Base-by-base conservation (phyloP, 1,140 invertebrate species). In the Cydia amplana region DNA sequence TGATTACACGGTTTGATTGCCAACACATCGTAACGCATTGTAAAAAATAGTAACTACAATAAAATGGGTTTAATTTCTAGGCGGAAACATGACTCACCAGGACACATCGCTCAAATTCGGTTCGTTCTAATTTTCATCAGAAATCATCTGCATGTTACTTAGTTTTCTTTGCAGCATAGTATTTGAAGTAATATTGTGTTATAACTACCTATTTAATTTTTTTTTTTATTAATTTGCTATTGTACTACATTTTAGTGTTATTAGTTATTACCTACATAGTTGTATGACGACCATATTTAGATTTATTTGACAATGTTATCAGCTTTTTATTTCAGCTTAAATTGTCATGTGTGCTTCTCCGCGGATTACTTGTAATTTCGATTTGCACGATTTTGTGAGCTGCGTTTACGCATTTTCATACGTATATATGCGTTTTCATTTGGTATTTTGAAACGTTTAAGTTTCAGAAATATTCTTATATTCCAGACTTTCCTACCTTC, bases 91-190 rank as follows among this genome's bases (percentile, higher is more conserved):
- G 65, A 40, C 65, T n/a, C 65, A 40, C 16, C 65, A 70, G 32
- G 65, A 70, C 65, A 40, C 65, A 40, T 18, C 65, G 4, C 25
- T 70, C n/a, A 70, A 43, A 40, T 70, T 70, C 32, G 65, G 65
- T 70, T 40, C n/a, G 65, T 70, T 6, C 7, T 60, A 4, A 7
- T 60, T 23, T 23, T 23, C 10, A 23, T 60, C 9, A 60, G 6
- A 23, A 60, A 23, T 23, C n/a, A 55, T 60, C 20, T 23, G n/a
- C n/a, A 18, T 60, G 7, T 12, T 60, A 5, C 51, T 20, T 60
- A 5, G 40, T 25, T 23, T 73, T 43, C 72, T 18, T 16, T 40
- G 18, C 14, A 16, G 36, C n/a, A 23, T 49, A 72, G 43, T 12
- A 43, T 43, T 43, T 7, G 6, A 43, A 43, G 12, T 43, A 43